phyloP scores from a whole-genome alignment of 1,140 invertebrate species.

The Diprion similis region DNA sequence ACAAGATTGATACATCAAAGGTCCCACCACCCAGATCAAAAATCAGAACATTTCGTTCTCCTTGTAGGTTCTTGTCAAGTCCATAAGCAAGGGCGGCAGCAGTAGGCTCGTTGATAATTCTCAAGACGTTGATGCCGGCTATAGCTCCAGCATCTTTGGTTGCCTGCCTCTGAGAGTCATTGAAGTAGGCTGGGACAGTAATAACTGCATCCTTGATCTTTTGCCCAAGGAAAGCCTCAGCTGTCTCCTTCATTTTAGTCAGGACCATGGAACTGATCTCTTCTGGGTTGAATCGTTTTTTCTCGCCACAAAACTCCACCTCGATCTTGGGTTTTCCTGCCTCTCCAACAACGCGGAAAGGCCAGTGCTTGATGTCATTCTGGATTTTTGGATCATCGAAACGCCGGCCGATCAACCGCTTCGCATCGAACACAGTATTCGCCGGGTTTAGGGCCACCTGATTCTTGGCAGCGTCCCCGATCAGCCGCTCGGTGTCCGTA shows the following conservation, averaged over 20 bases:
- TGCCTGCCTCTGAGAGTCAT: conserved; percentile 73
- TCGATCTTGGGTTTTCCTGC: conserved; percentile 77
- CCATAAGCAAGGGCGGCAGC: conserved; percentile 86
- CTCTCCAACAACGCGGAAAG: conserved; percentile 76
- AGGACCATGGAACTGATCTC: conserved; percentile 89
- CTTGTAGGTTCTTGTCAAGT: conserved; percentile 82
- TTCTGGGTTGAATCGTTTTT: conserved; percentile 81
- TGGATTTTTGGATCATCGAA: conserved; percentile 80
- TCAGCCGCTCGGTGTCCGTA: conserved; percentile 80
- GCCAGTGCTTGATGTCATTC: conserved; percentile 81
- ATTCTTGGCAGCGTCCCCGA: conserved; percentile 76
- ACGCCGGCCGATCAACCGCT: conserved; percentile 78
- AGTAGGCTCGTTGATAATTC: conserved; percentile 84
- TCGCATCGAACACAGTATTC: conserved; percentile 87
- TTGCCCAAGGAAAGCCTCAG: conserved; percentile 65
- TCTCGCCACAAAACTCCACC: conserved; percentile 79
- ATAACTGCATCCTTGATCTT: conserved; percentile 71
- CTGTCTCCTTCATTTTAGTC: conserved; percentile 78
- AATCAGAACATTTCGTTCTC: conserved; percentile 76
- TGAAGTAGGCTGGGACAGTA: conserved; percentile 79
- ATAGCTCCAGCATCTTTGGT: conserved; percentile 81
- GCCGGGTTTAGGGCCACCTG: conserved; percentile 84
- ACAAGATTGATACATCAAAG: conserved; percentile 87
- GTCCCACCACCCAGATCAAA: conserved; percentile 80
- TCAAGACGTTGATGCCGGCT: conserved; percentile 79